Percentiles rank a stretch among this genome's conserved stretches.
Evolutionary conservation across 2,113 vertebrate species (phyloP).

Genomic region (Oreotrochilus melanogaster): DNA sequence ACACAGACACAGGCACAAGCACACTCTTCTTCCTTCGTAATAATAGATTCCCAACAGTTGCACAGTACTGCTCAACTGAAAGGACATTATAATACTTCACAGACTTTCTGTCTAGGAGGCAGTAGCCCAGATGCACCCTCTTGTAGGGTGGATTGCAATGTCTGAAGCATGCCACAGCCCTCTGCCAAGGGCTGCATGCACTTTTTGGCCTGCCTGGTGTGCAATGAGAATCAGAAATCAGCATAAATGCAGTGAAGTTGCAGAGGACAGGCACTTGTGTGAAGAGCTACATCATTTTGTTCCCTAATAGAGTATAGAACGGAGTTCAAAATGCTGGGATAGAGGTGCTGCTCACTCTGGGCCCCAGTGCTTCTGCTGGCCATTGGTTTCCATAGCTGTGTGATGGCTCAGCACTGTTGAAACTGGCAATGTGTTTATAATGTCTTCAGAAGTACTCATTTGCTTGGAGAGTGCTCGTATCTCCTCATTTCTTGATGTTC

Average conservation of each 20-base stretch:
- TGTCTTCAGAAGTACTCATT: background rate
- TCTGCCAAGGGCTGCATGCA: fast-evolving
- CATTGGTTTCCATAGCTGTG: background rate
- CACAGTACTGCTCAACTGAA: conserved; percentile 29
- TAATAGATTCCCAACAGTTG: conserved; percentile 22
- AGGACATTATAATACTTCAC: conserved; percentile 32
- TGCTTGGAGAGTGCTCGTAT: background rate
- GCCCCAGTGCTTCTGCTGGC: background rate
- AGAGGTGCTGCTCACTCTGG: background rate
- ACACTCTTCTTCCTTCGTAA: background rate
- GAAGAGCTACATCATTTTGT: background rate
- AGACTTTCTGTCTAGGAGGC: conserved; percentile 47
- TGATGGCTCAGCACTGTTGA: background rate
- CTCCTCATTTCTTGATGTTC: background rate
- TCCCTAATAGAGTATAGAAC: background rate
- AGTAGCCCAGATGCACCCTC: conserved; percentile 13
- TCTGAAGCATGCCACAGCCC: fast-evolving
- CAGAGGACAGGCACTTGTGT: fast-evolving
- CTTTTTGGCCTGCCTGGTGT: background rate
- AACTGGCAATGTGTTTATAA: background rate
- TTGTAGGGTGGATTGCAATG: background rate
- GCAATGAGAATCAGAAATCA: fast-evolving
- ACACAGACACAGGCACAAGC: too few species aligned
- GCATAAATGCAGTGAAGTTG: background rate
- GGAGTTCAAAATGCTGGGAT: background rate